Evolutionary conservation across 2,113 vertebrate genomes (phyloP).

Genomic region (Hydropotes inermis): DNA sequence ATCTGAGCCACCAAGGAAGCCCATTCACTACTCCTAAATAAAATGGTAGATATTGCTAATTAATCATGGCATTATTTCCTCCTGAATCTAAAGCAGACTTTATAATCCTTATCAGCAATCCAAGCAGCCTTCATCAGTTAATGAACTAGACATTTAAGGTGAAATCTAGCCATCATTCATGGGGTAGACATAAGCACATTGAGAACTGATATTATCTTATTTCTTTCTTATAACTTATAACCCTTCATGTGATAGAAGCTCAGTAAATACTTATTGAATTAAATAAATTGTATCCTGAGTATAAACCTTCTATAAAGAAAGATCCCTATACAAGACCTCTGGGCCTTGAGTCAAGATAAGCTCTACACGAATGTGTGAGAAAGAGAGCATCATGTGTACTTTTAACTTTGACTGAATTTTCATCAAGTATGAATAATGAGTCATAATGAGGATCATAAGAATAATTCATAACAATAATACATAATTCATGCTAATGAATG

Average conservation of each 20-base stretch:
- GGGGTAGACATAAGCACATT: not conserved
- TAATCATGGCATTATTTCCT: not conserved
- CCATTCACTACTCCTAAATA: not conserved
- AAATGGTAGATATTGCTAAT: not conserved
- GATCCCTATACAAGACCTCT: not conserved
- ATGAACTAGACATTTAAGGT: not conserved
- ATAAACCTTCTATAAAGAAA: conserved; percentile 16
- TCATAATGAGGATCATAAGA: conserved; percentile 24
- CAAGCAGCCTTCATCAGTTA: not conserved
- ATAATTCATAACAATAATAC: conserved; percentile 35
- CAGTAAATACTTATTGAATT: conserved; percentile 8
- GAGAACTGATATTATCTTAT: not conserved
- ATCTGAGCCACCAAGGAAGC: not conserved
- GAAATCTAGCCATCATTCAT: not conserved
- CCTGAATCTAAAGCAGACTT: not conserved
- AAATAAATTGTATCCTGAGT: conserved; percentile 9
- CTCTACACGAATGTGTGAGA: not conserved
- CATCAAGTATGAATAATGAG: conserved; percentile 29
- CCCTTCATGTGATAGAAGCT: not conserved
- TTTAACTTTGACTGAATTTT: not conserved
- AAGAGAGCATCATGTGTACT: not conserved
- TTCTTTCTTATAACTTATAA: conserved; percentile 3
- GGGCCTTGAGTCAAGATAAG: not conserved
- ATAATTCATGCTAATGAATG: conserved; percentile 20
- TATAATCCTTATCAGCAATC: not conserved